A percentile compares a stretch with the other conserved stretches of the same genome.
Conservation (phyloP, 2,888 invertebrate genomes). For the Oithona nana region DNA sequence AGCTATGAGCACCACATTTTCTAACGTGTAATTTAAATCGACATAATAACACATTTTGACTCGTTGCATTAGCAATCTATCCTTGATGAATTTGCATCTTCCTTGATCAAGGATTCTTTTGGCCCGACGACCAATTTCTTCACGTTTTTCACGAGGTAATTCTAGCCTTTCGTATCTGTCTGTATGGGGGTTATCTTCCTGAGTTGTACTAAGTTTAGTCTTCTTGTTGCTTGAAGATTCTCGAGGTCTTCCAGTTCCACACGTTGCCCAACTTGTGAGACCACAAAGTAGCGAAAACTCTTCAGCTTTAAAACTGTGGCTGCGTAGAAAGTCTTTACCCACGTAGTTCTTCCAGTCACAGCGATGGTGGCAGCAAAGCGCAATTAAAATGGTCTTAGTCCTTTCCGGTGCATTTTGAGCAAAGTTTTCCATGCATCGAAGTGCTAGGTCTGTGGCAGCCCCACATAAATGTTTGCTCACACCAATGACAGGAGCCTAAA, state of each 20-base stretch:
- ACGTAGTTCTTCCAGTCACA: slow-evolving; percentile 51
- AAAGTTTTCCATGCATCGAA: slow-evolving; percentile 39
- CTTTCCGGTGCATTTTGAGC: not conserved
- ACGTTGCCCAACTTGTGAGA: slow-evolving; percentile 75
- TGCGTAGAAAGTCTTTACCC: slow-evolving; percentile 41
- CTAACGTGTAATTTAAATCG: not conserved
- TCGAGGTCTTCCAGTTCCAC: slow-evolving; percentile 39
- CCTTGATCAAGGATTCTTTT: slow-evolving; percentile 13
- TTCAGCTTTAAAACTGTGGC: slow-evolving; percentile 33
- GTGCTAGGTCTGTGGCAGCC: slow-evolving; percentile 57
- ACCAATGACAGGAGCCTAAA: slow-evolving; percentile 35
- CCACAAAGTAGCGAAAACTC: slow-evolving; percentile 57
- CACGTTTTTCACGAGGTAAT: not conserved
- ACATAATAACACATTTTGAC: not conserved
- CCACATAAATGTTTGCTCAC: slow-evolving; percentile 78
- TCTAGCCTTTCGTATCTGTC: not conserved
- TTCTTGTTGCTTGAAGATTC: not conserved
- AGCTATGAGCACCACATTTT: not conserved
- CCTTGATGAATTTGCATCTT: not conserved
- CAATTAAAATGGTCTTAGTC: slow-evolving; percentile 43
- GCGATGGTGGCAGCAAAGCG: slow-evolving; percentile 75
- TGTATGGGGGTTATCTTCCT: not conserved
- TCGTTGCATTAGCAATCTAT: not conserved
- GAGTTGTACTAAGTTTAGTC: too few relatives aligned
- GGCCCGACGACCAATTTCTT: slow-evolving; percentile 11